A percentile compares a stretch with the other conserved stretches of the same genome.
phyloP scores from a whole-genome alignment of 2,888 invertebrate genomes.

The Eilema caniola region DNA sequence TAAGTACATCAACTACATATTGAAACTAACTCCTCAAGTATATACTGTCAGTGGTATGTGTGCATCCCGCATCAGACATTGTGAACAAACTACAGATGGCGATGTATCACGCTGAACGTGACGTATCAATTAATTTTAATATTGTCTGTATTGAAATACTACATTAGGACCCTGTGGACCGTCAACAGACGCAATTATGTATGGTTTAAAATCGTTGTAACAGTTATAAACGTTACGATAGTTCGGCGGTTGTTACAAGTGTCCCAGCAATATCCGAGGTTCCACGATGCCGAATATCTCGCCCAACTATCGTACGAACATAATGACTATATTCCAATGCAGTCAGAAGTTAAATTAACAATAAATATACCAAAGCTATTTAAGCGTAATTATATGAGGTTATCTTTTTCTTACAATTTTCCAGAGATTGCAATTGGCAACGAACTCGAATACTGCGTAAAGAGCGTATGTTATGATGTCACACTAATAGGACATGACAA shows the following conservation, averaged over 20 bases:
- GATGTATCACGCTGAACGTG: slow-evolving; percentile 35
- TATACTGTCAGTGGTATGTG: slow-evolving; percentile 43
- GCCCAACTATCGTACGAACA: slow-evolving; percentile 42
- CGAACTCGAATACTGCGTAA: slow-evolving; percentile 1
- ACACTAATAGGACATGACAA: background rate
- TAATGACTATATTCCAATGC: slow-evolving; percentile 32
- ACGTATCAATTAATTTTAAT: slow-evolving; percentile 55
- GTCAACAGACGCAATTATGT: slow-evolving; percentile 68
- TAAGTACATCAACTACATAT: slow-evolving; percentile 61
- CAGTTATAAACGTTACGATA: slow-evolving; percentile 54
- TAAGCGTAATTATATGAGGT: slow-evolving; percentile 68
- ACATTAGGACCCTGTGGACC: slow-evolving; percentile 82
- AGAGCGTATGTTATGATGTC: background rate
- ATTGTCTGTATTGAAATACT: slow-evolving; percentile 70
- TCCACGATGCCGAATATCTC: slow-evolving; percentile 18
- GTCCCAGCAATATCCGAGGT: background rate
- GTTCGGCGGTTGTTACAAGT: slow-evolving; percentile 23
- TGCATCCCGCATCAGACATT: slow-evolving; percentile 60
- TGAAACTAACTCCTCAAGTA: slow-evolving; percentile 35
- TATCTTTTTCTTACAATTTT: slow-evolving; percentile 28
- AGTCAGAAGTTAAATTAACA: slow-evolving; percentile 43
- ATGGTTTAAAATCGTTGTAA: slow-evolving; percentile 79
- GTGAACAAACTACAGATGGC: slow-evolving; percentile 43
- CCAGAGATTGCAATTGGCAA: background rate
- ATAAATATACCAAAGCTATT: slow-evolving; percentile 46